A percentile compares a stretch with the other conserved stretches of the same genome.
These are phyloP conservation scores for Alosa alosa DNA, from an alignment of 2,113 vertebrate genomes.

Conservation along the genomic window DNA sequence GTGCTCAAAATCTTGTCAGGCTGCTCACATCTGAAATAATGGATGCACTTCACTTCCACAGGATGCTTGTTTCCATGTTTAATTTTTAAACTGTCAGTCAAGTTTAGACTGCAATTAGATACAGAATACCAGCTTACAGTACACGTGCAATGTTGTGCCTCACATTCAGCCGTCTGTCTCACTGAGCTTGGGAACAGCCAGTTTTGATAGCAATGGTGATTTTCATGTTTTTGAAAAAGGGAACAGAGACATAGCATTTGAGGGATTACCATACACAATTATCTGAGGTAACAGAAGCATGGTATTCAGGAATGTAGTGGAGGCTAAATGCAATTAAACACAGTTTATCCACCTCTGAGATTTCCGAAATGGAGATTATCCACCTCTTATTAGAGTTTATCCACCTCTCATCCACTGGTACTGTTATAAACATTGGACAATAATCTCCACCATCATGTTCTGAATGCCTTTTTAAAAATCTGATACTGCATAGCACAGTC, in stretches of 20 bases:
- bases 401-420: too few species aligned
- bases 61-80: not conserved
- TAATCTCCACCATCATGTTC: too few species aligned
- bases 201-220: not conserved
- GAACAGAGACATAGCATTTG: not conserved
- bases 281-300: too few species aligned
- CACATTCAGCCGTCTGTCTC: not conserved
- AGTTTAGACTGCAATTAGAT: not conserved
- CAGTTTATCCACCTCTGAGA: too few species aligned
- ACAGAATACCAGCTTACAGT: not conserved
- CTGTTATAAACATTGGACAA: too few species aligned
- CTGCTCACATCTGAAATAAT: not conserved
- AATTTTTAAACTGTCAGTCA: constrained; percentile 13
- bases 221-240: not conserved
- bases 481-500: too few species aligned
- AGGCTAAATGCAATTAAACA: too few species aligned
- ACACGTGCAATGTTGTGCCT: not conserved
- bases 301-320: too few species aligned
- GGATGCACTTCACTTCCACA: not conserved
- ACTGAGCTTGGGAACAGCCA: too few species aligned
- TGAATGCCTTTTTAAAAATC: too few species aligned
- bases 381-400: too few species aligned
- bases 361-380: too few species aligned
- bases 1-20: not conserved
- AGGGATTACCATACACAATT: not conserved